Evolutionary conservation across 1,140 invertebrate genomes (phyloP).

Genomic region (Hydropsyche tenuis): DNA sequence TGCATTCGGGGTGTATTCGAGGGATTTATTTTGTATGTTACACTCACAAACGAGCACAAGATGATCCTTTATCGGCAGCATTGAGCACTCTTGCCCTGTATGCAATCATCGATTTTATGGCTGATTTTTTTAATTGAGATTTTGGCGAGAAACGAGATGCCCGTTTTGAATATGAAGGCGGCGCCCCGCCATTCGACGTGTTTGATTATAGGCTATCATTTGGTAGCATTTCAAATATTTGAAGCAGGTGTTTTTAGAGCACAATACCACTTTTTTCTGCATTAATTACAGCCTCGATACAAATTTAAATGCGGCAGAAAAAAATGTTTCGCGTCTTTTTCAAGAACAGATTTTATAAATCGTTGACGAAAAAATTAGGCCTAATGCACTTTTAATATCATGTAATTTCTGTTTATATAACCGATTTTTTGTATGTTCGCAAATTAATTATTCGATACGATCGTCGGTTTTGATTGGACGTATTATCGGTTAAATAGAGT

Average conservation of each 20-base stretch:
- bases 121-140: slow-evolving; percentile 3
- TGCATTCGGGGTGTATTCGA: no score
- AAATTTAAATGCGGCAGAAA: neutral
- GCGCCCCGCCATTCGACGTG: slow-evolving; percentile 7
- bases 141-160: slow-evolving; percentile 9
- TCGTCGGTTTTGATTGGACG: no score
- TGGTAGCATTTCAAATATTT: slow-evolving; percentile 21
- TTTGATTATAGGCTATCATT: slow-evolving; percentile 19
- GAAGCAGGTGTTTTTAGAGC: slow-evolving; percentile 19
- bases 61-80: neutral
- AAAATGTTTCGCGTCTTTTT: neutral
- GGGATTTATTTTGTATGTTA: no score
- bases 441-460: no score
- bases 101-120: slow-evolving; percentile 21
- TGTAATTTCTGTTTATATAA: neutral
- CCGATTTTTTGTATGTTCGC: no score
- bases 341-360: no score
- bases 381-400: slow-evolving; percentile 22
- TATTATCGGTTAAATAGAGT: no score
- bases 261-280: slow-evolving; percentile 1
- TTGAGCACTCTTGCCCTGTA: neutral
- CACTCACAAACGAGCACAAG: no score
- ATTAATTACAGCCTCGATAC: slow-evolving; percentile 10
- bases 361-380: neutral
- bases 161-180: neutral